Conservation (phyloP, 2,797 vertebrate species). For the Amazonetta brasiliensis region DNA sequence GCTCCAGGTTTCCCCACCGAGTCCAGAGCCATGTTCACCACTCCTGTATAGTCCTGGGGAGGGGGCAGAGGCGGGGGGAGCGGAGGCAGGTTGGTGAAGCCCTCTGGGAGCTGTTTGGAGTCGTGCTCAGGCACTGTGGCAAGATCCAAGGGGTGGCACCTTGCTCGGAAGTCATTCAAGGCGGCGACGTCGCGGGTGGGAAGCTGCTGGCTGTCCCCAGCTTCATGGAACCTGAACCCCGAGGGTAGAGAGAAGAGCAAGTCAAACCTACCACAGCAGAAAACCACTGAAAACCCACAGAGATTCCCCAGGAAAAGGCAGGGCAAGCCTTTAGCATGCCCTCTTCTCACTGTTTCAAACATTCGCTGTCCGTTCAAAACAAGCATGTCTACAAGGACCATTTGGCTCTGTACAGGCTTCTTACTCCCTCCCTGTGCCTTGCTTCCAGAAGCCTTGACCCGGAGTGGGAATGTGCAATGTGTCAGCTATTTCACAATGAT, state of each 20-base stretch:
- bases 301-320: not conserved
- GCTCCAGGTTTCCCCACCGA: conserved; percentile 79
- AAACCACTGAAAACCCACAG: not conserved
- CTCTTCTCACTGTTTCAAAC: not conserved
- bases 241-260: not conserved
- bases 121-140: conserved; percentile 81
- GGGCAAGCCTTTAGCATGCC: not conserved
- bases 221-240: conserved; percentile 82
- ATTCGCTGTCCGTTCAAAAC: not conserved
- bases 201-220: conserved; percentile 82
- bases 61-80: conserved; percentile 48
- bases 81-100: conserved; percentile 30
- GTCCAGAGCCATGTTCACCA: conserved; percentile 83
- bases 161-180: conserved; percentile 48
- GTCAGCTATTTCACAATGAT: not conserved
- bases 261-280: not conserved
- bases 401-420: not conserved
- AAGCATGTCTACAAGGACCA: not conserved
- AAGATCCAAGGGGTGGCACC: conserved; percentile 81
- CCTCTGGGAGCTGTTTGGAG: conserved; percentile 77
- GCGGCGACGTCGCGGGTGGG: conserved; percentile 46
- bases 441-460: not conserved
- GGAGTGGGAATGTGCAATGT: not conserved
- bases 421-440: too few relatives aligned
- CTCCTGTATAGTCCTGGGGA: conserved; percentile 85